Evolutionary conservation across 2,888 invertebrate species (phyloP).

Genomic region (Metallyticus violacea): DNA sequence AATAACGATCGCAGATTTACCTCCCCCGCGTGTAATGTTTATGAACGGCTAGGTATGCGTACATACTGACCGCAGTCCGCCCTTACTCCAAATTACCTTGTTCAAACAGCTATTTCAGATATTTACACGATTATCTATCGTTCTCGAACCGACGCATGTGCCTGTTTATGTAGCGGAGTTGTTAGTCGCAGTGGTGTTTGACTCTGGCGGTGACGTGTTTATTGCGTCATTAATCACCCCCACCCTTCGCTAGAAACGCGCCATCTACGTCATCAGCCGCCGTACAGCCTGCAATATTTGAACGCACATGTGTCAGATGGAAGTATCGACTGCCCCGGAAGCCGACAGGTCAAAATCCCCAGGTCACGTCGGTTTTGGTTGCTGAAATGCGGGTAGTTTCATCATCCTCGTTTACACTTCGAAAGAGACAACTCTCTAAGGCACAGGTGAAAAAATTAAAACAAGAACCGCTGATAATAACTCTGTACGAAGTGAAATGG

Average conservation of each 20-base stretch:
- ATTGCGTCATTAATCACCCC: neutral
- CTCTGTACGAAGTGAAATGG: no score
- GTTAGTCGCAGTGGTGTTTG: neutral
- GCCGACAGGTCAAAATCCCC: neutral
- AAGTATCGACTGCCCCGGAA: neutral
- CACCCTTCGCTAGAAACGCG: neutral
- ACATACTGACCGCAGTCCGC: neutral
- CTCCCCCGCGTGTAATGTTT: neutral
- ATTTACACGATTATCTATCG: neutral
- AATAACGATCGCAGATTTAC: neutral
- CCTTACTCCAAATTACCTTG: neutral
- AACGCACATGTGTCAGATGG: neutral
- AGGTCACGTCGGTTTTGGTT: neutral
- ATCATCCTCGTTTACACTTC: neutral
- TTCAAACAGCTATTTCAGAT: neutral
- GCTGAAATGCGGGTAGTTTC: neutral
- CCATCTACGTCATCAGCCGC: neutral
- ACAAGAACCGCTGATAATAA: no score
- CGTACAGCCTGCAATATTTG: neutral
- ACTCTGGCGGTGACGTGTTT: conserved; percentile 3
- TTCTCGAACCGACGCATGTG: no score
- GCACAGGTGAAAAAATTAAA: no score
- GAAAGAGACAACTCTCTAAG: no score
- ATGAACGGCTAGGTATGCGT: neutral
- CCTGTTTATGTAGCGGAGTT: no score